Conservation (phyloP, 2,888 invertebrate genomes). For the Meganola albula region DNA sequence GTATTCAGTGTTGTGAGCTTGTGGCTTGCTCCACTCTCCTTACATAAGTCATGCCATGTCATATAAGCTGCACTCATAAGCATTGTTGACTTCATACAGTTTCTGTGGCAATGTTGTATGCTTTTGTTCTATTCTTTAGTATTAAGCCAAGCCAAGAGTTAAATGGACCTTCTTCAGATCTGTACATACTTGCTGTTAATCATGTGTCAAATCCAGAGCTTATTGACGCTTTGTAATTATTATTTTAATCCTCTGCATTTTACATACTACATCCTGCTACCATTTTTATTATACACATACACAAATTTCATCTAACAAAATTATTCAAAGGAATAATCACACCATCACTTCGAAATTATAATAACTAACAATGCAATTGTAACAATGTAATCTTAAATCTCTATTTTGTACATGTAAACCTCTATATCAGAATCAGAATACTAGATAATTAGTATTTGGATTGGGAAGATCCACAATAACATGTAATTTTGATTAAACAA, state of each 20-base stretch:
- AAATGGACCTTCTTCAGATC: constrained; percentile 18
- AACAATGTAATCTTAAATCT: too few relatives aligned
- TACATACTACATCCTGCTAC: too few relatives aligned
- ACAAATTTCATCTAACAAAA: constrained; percentile 27
- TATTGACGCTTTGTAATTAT: constrained; percentile 46
- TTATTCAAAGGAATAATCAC: constrained; percentile 20
- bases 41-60: constrained; percentile 24
- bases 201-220: constrained; percentile 9
- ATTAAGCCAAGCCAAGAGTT: constrained; percentile 16
- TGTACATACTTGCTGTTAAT: constrained; percentile 14
- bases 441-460: too few relatives aligned
- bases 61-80: constrained; percentile 25
- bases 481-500: too few relatives aligned
- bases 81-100: constrained; percentile 30
- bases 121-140: constrained; percentile 23
- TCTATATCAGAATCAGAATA: too few relatives aligned
- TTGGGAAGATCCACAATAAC: too few relatives aligned
- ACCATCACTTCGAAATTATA: too few relatives aligned
- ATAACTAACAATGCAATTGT: too few relatives aligned
- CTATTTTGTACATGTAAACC: too few relatives aligned
- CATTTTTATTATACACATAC: constrained; percentile 36
- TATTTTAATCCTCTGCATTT: constrained; percentile 68
- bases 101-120: constrained; percentile 30
- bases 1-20: constrained; percentile 35
- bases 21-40: constrained; percentile 26